phyloP scores from a whole-genome alignment of 2,113 vertebrate genomes.

The Scortum barcoo region DNA sequence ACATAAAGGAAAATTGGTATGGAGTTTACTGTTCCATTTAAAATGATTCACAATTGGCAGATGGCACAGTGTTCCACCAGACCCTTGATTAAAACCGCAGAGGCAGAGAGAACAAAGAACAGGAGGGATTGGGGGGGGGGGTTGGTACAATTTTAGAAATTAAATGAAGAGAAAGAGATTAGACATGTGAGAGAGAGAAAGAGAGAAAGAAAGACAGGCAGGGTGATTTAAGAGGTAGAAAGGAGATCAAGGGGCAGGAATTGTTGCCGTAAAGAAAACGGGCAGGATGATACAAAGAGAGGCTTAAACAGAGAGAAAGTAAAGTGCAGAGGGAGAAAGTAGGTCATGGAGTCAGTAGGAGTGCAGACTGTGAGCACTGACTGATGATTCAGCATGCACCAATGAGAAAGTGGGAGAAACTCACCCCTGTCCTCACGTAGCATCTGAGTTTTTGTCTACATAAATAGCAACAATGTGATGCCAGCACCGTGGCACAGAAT shows the following conservation, averaged over 20 bases:
- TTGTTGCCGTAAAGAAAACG: not conserved
- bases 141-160: not conserved
- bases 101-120: not conserved
- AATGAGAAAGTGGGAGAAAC: not conserved
- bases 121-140: not conserved
- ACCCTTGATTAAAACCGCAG: not conserved
- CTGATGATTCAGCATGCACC: conserved; percentile 10
- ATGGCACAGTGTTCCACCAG: not conserved
- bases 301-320: not conserved
- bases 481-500: not conserved
- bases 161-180: conserved; percentile 17
- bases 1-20: not conserved
- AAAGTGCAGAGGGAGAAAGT: conserved; percentile 40
- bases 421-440: conserved; percentile 26
- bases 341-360: conserved; percentile 49
- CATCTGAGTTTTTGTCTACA: not conserved
- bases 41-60: conserved; percentile 31
- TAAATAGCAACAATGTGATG: not conserved
- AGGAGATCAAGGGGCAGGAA: not conserved
- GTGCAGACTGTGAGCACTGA: conserved; percentile 1
- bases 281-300: not conserved
- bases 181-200: not conserved
- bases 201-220: not conserved
- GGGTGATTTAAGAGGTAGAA: not conserved
- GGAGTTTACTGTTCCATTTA: conserved; percentile 13